These are phyloP conservation scores for Eueremaeus valkanovi DNA, from an alignment of 2,888 invertebrate genomes.

Conservation along the genomic window DNA sequence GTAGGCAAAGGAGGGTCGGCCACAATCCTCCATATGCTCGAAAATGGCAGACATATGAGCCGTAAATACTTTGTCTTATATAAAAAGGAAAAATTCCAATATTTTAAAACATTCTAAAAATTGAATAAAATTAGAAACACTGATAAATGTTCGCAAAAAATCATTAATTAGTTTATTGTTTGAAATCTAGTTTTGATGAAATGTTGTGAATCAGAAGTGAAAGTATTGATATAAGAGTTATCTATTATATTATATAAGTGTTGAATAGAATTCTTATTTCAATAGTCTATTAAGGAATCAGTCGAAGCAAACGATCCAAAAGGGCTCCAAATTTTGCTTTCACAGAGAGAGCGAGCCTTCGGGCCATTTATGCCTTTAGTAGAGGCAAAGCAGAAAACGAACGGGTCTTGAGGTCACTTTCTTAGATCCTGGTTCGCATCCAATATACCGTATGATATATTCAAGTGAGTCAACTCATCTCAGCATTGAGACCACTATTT, in stretches of 20 bases:
- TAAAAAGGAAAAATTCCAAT: too few relatives aligned
- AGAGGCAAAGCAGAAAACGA: background rate
- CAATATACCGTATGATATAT: conserved; percentile 22
- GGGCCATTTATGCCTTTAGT: background rate
- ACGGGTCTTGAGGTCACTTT: conserved; percentile 31
- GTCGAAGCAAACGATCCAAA: background rate
- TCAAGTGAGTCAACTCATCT: conserved; percentile 12
- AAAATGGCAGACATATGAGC: too few relatives aligned
- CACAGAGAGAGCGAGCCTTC: background rate
- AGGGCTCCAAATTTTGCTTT: background rate
- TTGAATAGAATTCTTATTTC: background rate
- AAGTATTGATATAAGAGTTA: too few relatives aligned
- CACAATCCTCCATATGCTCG: too few relatives aligned
- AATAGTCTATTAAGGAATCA: background rate
- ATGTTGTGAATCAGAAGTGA: too few relatives aligned
- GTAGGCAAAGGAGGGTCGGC: too few relatives aligned
- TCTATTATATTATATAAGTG: background rate
- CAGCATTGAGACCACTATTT: conserved; percentile 17
- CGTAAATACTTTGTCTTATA: too few relatives aligned
- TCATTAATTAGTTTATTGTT: too few relatives aligned
- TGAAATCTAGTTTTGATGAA: too few relatives aligned
- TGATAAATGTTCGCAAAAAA: too few relatives aligned
- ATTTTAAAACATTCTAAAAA: too few relatives aligned
- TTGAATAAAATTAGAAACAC: too few relatives aligned
- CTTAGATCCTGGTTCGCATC: conserved; percentile 34